A percentile compares a stretch with the other conserved stretches of the same genome.
Conservation (phyloP, 2,113 vertebrate genomes). For the Lates calcarifer region DNA sequence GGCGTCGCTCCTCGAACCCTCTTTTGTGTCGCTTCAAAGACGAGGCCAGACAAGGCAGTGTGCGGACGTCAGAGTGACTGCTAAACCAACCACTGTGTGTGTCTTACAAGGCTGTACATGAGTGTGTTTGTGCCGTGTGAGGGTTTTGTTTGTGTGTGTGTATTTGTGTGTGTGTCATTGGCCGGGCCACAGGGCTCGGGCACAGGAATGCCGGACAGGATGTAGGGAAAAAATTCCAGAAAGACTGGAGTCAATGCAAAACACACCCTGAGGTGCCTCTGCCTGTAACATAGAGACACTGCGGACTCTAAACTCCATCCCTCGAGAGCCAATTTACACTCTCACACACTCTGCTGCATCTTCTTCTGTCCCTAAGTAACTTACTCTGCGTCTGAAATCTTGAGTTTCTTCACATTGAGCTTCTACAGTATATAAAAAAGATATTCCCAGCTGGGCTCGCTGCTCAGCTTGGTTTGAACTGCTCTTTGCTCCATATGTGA, state of each 20-base stretch:
- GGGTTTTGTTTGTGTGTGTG: slow-evolving; percentile 41
- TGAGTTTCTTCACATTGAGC: neutral
- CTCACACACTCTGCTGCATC: slow-evolving; percentile 1
- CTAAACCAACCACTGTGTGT: slow-evolving; percentile 37
- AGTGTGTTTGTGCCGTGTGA: slow-evolving; percentile 33
- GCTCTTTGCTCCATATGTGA: neutral
- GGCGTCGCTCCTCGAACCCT: slow-evolving; percentile 60
- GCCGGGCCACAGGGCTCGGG: slow-evolving; percentile 40
- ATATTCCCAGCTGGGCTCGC: slow-evolving; percentile 2
- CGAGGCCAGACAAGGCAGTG: slow-evolving; percentile 36
- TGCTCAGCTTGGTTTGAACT: neutral
- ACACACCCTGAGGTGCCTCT: slow-evolving; percentile 51
- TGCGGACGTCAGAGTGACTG: slow-evolving; percentile 44
- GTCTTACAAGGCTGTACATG: slow-evolving; percentile 28
- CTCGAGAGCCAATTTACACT: slow-evolving; percentile 53
- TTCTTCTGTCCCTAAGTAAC: slow-evolving; percentile 15
- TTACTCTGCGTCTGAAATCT: slow-evolving; percentile 17
- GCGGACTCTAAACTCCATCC: slow-evolving; percentile 31
- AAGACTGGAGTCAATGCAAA: slow-evolving; percentile 46
- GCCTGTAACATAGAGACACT: slow-evolving; percentile 36
- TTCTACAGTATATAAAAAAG: neutral
- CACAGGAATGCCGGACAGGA: slow-evolving; percentile 79
- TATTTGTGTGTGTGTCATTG: slow-evolving; percentile 45
- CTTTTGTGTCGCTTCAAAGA: slow-evolving; percentile 67
- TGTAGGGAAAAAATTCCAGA: slow-evolving; percentile 72